Percentiles rank a stretch among this genome's conserved stretches.
Conservation (phyloP, 2,797 vertebrate species). For the Muscicapa striata region DNA sequence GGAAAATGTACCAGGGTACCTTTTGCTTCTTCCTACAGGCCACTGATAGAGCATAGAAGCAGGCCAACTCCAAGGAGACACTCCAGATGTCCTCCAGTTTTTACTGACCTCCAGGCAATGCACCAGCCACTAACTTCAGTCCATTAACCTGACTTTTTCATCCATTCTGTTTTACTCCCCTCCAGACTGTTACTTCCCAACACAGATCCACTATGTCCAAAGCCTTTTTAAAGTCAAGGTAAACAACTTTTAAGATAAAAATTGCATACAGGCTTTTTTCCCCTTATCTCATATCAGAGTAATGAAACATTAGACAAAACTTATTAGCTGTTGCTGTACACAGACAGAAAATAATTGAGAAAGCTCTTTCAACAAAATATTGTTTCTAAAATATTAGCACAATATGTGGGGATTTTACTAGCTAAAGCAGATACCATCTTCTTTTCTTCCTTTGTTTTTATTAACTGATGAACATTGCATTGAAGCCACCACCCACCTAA, state of each 20-base stretch:
- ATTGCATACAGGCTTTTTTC: not conserved
- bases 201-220: not conserved
- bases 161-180: not conserved
- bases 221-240: not conserved
- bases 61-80: not conserved
- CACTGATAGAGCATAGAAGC: not conserved
- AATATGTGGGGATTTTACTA: not conserved
- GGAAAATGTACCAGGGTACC: not conserved
- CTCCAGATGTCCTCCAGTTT: rapidly evolving
- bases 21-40: not conserved
- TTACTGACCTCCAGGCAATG: not conserved
- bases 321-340: not conserved
- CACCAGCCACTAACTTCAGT: not conserved
- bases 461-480: not conserved
- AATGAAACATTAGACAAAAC: not conserved
- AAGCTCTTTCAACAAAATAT: not conserved
- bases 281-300: not conserved
- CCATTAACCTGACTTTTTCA: not conserved
- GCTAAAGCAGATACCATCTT: not conserved
- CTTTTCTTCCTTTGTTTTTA: not conserved
- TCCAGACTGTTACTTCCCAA: not conserved
- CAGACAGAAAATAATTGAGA: not conserved
- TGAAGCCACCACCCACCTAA: not conserved
- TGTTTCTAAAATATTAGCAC: not conserved
- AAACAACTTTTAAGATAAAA: not conserved